These are phyloP conservation scores for Ctenoplectra terminalis DNA, from an alignment of 1,140 invertebrate species.

Conservation along the genomic window DNA sequence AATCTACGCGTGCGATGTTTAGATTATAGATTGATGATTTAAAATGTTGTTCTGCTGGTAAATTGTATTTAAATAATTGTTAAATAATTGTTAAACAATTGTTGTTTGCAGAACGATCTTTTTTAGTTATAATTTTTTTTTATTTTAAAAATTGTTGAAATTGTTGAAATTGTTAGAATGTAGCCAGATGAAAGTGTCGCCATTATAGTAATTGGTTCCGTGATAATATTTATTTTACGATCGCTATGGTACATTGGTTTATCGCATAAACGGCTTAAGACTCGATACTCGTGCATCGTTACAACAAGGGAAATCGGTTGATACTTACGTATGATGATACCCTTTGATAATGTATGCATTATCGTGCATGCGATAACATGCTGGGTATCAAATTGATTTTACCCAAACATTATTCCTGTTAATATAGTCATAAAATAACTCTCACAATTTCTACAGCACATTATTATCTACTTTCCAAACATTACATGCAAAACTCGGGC, in stretches of 20 bases:
- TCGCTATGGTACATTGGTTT: background rate
- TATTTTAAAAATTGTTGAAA: too few species aligned
- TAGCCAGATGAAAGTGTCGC: background rate
- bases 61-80: background rate
- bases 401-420: background rate
- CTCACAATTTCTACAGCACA: background rate
- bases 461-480: background rate
- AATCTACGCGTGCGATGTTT: background rate
- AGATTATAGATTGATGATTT: background rate
- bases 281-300: background rate
- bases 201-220: background rate
- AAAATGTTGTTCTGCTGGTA: background rate
- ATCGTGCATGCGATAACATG: background rate
- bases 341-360: conserved; percentile 29
- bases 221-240: conserved; percentile 6
- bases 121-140: background rate
- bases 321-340: conserved; percentile 23
- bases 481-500: background rate
- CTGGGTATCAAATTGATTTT: conserved; percentile 9
- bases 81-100: background rate
- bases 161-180: background rate
- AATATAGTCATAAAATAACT: conserved; percentile 1
- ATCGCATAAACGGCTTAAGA: background rate
- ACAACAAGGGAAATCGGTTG: conserved; percentile 19
- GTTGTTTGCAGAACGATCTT: too few species aligned